These are phyloP conservation scores for Pangasius macronema DNA, from an alignment of 2,797 vertebrate genomes.

Conservation along the genomic window DNA sequence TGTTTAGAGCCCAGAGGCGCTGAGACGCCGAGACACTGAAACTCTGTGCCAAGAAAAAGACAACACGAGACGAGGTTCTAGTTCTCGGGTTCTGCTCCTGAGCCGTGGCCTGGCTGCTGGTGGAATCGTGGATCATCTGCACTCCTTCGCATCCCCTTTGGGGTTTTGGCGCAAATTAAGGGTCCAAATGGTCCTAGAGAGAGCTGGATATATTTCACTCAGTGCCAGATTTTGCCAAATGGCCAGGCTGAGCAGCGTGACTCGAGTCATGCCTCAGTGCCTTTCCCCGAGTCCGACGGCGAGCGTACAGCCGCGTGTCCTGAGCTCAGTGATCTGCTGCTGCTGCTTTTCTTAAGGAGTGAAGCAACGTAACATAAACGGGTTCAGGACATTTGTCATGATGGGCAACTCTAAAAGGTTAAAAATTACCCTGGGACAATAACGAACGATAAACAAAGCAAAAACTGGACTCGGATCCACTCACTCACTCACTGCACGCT, in stretches of 20 bases:
- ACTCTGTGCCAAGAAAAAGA: background rate
- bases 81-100: background rate
- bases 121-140: conserved; percentile 26
- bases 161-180: conserved; percentile 24
- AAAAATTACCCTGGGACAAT: background rate
- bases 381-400: background rate
- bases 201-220: conserved; percentile 1
- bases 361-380: background rate
- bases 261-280: conserved; percentile 22
- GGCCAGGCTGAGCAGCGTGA: conserved; percentile 19
- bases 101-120: background rate
- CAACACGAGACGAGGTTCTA: background rate
- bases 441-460: background rate
- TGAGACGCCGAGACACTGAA: background rate
- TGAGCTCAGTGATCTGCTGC: background rate
- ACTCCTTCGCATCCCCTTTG: conserved; percentile 38
- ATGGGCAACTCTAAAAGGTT: background rate
- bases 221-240: conserved; percentile 10
- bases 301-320: background rate
- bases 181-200: background rate
- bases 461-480: background rate
- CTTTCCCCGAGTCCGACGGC: background rate
- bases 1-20: background rate
- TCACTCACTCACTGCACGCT: background rate
- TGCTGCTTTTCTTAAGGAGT: background rate